Base-by-base conservation (phyloP, 1,140 invertebrate genomes). In the Drosophila yakuba region DNA sequence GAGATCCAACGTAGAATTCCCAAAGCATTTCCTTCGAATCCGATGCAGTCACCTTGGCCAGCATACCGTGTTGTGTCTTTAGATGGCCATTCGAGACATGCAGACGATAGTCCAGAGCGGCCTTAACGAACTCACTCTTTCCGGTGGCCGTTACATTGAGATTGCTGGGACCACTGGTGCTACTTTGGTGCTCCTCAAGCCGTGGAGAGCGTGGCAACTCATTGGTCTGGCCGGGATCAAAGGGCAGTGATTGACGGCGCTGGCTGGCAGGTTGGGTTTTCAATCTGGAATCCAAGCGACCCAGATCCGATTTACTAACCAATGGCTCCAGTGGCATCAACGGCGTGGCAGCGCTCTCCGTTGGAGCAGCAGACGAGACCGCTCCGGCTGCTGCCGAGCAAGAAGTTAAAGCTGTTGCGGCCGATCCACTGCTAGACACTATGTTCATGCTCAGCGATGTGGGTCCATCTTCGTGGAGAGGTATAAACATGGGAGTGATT, bases 401-500 rank as follows among this genome's bases (percentile, higher is more conserved):
- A 7, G 63, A 63, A 10, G 48, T 72, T 8, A 51, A 23, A 7
- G 47, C 32, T 23, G 59, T 35, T 4, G 28, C 4, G 8, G 48
- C 28, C 48, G 48, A 15, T 11, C 48, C 61, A 14, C 62, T 63
- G 36, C 47, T 60, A 15, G 77, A 58, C 5, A 43, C 47, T 6
- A 67, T 47, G 10, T 28, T 44, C 15, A 38, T 38, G 35, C n/a
- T 44, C 1, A 54, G 38, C 4, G 72, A 45, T 8, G 52, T 41
- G 94, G 94, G 94, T 44, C 94, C 94, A 59, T 96, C 95, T 54
- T 94, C 93, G 51, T 94, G 93, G 39, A 95, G 92, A 20, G 97
- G 97, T 77, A 99, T 96, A 91, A 98, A 98, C 93, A 99, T 97
- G 12, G 98, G 98, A 4, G 98, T 99, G 50, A 99, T 99, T 68